Percentiles rank a stretch among this genome's conserved stretches.
phyloP scores from a whole-genome alignment of 2,797 vertebrate genomes.

The Urosaurus nigricauda region DNA sequence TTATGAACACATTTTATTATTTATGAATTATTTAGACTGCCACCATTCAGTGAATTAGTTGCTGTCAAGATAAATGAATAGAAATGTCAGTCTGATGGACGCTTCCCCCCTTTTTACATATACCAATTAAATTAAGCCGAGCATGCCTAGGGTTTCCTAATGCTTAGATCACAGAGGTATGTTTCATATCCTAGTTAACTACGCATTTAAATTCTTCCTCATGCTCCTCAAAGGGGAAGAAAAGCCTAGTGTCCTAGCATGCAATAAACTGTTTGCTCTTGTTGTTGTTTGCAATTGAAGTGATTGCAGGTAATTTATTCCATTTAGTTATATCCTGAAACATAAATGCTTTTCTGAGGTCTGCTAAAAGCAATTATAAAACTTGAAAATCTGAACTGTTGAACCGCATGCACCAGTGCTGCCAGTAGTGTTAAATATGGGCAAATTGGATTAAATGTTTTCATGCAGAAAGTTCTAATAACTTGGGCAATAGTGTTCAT shows the following conservation, averaged over 20 bases:
- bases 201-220: constrained; percentile 43
- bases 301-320: constrained; percentile 61
- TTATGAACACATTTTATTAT: neutral
- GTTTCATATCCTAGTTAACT: constrained; percentile 38
- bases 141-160: constrained; percentile 1
- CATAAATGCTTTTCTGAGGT: constrained; percentile 67
- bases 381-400: constrained; percentile 68
- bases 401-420: constrained; percentile 63
- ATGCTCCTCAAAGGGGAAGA: constrained; percentile 42
- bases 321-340: constrained; percentile 57
- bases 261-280: constrained; percentile 6
- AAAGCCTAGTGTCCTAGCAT: constrained; percentile 15
- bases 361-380: constrained; percentile 70
- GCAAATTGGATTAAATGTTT: constrained; percentile 74
- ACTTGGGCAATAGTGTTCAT: constrained; percentile 74
- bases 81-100: neutral
- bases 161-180: constrained; percentile 40
- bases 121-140: constrained; percentile 25
- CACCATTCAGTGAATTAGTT: neutral
- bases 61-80: constrained; percentile 6
- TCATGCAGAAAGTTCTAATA: constrained; percentile 75
- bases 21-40: constrained; percentile 32
- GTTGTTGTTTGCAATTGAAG: constrained; percentile 43
- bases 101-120: neutral
- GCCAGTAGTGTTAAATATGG: constrained; percentile 58